A percentile compares a stretch with the other conserved stretches of the same genome.
These are phyloP conservation scores for Astur gentilis DNA, from an alignment of 2,113 vertebrate genomes.

Conservation along the genomic window DNA sequence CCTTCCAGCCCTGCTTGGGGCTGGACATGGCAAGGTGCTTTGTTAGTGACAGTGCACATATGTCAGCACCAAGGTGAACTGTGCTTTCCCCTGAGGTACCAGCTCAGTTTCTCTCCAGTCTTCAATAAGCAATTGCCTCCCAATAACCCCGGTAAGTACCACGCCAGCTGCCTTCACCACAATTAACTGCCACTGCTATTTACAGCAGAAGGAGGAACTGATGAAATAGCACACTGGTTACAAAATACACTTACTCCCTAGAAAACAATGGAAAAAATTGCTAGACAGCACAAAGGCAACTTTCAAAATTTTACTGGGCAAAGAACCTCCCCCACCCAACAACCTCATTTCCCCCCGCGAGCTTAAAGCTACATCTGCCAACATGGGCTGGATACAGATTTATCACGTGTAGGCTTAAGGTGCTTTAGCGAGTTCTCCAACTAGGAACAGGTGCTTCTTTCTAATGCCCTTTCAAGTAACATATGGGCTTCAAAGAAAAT, in stretches of 20 bases:
- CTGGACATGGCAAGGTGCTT: not conserved
- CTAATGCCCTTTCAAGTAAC: not conserved
- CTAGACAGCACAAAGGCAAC: not conserved
- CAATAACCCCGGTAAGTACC: not conserved
- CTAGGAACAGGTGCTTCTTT: not conserved
- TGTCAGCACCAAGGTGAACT: not conserved
- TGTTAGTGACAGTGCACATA: too few species aligned
- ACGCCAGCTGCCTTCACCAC: not conserved
- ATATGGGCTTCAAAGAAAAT: not conserved
- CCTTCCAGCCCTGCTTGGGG: not conserved
- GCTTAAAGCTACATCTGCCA: not conserved
- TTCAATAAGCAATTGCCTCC: not conserved
- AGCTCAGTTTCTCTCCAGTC: not conserved
- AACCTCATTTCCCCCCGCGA: not conserved
- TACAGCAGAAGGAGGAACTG: not conserved
- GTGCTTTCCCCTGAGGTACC: not conserved
- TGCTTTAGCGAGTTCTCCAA: not conserved
- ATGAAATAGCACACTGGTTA: not conserved
- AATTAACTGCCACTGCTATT: not conserved
- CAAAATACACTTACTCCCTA: not conserved
- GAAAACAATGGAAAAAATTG: not conserved
- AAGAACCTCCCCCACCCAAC: not conserved
- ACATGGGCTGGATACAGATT: too few species aligned
- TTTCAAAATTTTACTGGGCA: not conserved
- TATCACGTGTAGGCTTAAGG: not conserved